A percentile compares a stretch with the other conserved stretches of the same genome.
phyloP scores from a whole-genome alignment of 1,140 invertebrate genomes.

The Centruroides vittatus region DNA sequence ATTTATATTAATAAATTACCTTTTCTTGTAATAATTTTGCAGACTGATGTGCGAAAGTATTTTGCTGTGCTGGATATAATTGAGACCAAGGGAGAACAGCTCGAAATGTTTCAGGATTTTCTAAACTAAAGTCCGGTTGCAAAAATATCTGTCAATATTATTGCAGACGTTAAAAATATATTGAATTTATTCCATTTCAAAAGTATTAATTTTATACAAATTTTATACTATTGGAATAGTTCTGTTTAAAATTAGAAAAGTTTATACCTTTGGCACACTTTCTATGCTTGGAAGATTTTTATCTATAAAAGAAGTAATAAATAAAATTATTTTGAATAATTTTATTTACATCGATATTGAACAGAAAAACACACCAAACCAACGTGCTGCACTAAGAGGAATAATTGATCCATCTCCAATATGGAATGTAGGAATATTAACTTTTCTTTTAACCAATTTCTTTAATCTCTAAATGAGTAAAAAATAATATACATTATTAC shows the following conservation, averaged over 20 bases:
- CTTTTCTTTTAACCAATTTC: too few species aligned
- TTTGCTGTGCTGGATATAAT: conserved; percentile 16
- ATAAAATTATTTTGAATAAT: neutral
- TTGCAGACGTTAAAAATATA: too few species aligned
- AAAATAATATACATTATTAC: too few species aligned
- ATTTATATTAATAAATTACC: conserved; percentile 1
- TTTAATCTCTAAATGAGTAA: too few species aligned
- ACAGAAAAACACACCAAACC: neutral
- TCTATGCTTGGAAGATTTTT: conserved; percentile 39
- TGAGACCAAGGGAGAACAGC: conserved; percentile 56
- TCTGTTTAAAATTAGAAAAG: too few species aligned
- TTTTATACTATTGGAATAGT: too few species aligned
- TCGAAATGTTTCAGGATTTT: conserved; percentile 65
- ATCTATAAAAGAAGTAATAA: conserved; percentile 24
- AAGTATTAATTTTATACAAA: too few species aligned
- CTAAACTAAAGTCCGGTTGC: conserved; percentile 61
- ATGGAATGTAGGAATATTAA: too few species aligned
- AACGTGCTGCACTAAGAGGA: too few species aligned
- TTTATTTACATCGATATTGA: neutral
- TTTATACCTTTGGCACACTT: conserved; percentile 49
- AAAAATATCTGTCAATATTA: conserved; percentile 53
- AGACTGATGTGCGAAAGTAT: conserved; percentile 18
- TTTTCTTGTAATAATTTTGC: conserved; percentile 47
- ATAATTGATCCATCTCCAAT: too few species aligned
- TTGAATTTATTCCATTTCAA: too few species aligned